phyloP scores from a whole-genome alignment of 35 echinoderm and acorn worm genomes.

The Diadema setosum region DNA sequence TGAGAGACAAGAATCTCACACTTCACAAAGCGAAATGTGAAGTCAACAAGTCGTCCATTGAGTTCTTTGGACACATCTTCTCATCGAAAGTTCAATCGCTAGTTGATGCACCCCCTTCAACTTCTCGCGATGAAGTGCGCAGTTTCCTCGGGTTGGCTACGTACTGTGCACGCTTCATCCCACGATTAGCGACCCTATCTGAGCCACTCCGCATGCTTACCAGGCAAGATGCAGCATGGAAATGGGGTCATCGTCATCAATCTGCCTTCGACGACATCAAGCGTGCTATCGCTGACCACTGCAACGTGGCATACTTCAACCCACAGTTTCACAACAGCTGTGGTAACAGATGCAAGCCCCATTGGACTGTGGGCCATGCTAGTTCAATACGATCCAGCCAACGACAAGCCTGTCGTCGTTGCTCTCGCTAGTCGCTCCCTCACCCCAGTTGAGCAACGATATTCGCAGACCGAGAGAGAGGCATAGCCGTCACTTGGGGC shows the following conservation, averaged over 20 bases:
- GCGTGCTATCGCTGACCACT: neutral
- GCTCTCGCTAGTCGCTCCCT: too few species aligned
- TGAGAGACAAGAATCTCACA: conserved; percentile 58
- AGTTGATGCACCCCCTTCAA: neutral
- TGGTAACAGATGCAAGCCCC: neutral
- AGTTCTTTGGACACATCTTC: conserved; percentile 74
- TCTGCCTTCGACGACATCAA: neutral
- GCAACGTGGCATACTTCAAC: neutral
- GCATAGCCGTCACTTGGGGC: conserved; percentile 58
- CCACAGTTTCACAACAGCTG: neutral
- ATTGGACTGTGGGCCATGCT: neutral
- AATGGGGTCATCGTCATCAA: neutral
- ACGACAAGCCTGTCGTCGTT: neutral
- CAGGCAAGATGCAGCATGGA: neutral
- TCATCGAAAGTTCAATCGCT: neutral
- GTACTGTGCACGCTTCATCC: neutral
- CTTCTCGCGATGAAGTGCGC: neutral
- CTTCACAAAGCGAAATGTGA: conserved; percentile 58
- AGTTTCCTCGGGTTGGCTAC: neutral
- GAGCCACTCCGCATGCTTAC: neutral
- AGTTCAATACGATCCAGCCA: neutral
- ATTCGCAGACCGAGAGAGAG: too few species aligned
- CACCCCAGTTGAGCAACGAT: too few species aligned
- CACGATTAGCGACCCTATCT: neutral
- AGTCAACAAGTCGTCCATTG: neutral